phyloP scores from a whole-genome alignment of 2,888 invertebrate genomes.

The Odontothrips loti region DNA sequence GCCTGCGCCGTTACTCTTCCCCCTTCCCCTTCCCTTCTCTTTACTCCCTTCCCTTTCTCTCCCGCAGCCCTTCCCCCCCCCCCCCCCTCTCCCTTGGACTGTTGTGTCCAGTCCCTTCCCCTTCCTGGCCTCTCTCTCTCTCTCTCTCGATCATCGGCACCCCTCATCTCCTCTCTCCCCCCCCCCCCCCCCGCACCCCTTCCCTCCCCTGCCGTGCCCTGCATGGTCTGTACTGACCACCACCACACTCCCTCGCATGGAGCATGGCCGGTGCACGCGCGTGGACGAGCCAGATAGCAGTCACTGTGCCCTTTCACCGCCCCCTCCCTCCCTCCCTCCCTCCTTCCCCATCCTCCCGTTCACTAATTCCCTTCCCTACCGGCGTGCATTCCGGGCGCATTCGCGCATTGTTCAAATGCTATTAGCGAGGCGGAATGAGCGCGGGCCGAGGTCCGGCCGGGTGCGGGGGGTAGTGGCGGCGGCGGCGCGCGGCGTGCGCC shows the following conservation, averaged over 20 bases:
- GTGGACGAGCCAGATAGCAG: neutral
- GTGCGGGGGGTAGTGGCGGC: neutral
- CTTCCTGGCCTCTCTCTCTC: neutral
- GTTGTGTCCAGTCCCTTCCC: neutral
- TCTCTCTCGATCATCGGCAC: neutral
- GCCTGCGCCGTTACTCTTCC: neutral
- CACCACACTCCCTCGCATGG: neutral
- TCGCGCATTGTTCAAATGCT: conserved; percentile 19
- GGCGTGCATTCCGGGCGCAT: neutral
- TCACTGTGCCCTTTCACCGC: neutral
- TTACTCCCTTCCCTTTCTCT: neutral
- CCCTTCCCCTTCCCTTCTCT: neutral
- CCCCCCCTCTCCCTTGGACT: neutral
- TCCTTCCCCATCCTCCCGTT: neutral
- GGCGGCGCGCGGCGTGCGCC: neutral
- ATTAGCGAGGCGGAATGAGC: neutral
- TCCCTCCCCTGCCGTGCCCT: neutral
- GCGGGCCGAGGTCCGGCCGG: neutral
- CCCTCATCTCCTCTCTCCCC: neutral
- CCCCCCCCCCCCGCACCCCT: neutral
- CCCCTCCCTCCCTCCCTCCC: neutral
- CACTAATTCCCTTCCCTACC: neutral
- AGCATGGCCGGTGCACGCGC: neutral
- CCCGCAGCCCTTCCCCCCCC: neutral
- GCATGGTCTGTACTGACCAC: too few relatives aligned